A percentile compares a stretch with the other conserved stretches of the same genome.
These are phyloP conservation scores for Agriopis leucophaearia DNA, from an alignment of 2,888 invertebrate species.

Conservation along the genomic window DNA sequence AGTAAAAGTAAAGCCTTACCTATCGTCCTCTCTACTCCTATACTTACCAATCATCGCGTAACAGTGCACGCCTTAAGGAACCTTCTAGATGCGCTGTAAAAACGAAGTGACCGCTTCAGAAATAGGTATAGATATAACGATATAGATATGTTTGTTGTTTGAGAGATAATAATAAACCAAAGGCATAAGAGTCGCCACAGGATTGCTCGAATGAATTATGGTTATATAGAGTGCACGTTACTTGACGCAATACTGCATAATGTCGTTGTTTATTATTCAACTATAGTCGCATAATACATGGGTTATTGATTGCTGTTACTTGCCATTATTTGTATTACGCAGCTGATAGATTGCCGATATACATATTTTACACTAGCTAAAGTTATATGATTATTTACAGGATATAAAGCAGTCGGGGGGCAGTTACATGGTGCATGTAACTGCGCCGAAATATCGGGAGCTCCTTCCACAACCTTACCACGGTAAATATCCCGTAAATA, in stretches of 20 bases:
- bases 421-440: too few species aligned
- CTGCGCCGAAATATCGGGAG: too few species aligned
- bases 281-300: slow-evolving; percentile 1
- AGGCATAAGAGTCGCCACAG: slow-evolving; percentile 7
- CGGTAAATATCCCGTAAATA: too few species aligned
- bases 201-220: slow-evolving; percentile 8
- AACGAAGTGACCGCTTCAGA: neutral
- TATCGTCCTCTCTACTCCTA: too few species aligned
- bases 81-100: too few species aligned
- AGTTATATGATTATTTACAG: too few species aligned
- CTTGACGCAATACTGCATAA: slow-evolving; percentile 17
- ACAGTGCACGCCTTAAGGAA: too few species aligned
- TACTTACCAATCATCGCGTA: too few species aligned
- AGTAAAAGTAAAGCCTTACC: too few species aligned
- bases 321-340: neutral
- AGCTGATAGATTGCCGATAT: neutral
- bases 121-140: neutral
- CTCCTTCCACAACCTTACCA: too few species aligned
- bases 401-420: too few species aligned
- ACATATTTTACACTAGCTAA: too few species aligned
- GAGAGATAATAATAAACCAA: slow-evolving; percentile 2
- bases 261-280: slow-evolving; percentile 15
- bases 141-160: neutral
- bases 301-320: neutral
- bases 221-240: slow-evolving; percentile 10